These are phyloP conservation scores for Styela clava DNA, from an alignment of 23 tunicate species.

Conservation along the genomic window DNA sequence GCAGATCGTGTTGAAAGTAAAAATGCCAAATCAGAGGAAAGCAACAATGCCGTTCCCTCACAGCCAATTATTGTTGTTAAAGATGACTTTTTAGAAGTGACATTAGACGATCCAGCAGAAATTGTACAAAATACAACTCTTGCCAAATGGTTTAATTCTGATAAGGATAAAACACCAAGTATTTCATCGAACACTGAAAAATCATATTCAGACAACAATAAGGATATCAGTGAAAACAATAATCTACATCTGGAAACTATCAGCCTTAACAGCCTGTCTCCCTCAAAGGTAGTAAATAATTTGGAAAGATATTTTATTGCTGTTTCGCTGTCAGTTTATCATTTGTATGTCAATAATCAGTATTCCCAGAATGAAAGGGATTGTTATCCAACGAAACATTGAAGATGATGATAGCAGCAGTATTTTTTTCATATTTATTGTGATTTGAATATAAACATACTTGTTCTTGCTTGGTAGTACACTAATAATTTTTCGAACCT, in stretches of 20 bases:
- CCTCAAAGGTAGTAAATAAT: not conserved
- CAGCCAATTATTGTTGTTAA: not conserved
- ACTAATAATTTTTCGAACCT: no score
- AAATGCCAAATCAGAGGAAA: not conserved
- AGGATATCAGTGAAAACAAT: no score
- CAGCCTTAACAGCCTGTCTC: not conserved
- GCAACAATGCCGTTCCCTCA: no score
- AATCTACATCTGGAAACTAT: not conserved
- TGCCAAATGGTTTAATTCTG: not conserved
- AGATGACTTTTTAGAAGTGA: constrained; percentile 73
- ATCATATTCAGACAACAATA: not conserved
- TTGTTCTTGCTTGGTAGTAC: no score
- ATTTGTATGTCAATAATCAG: no score
- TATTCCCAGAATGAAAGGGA: no score
- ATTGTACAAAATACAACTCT: not conserved
- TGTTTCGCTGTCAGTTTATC: no score
- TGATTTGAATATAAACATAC: no score
- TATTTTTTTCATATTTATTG: no score
- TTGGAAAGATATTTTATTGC: no score
- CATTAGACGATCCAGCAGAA: constrained; percentile 34
- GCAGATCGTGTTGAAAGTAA: constrained; percentile 13
- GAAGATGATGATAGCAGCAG: no score
- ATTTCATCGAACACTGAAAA: not conserved
- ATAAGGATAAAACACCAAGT: not conserved
- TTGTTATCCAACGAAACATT: no score